phyloP scores from a whole-genome alignment of 2,888 invertebrate genomes.

The Chymomyza caudatula region DNA sequence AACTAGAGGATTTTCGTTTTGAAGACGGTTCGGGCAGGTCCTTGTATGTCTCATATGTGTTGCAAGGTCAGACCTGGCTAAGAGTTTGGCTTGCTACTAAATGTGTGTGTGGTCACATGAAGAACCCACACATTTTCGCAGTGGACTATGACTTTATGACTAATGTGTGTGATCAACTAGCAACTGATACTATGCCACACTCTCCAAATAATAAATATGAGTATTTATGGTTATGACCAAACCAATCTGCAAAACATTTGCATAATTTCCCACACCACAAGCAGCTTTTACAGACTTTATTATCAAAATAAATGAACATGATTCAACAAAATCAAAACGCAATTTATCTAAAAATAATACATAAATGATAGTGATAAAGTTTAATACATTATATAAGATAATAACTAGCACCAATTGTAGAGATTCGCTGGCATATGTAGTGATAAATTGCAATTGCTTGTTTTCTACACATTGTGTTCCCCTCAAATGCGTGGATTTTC shows the following conservation, averaged over 20 bases:
- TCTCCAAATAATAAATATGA: slow-evolving; percentile 33
- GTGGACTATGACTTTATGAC: background rate
- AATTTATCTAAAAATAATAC: background rate
- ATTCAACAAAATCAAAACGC: background rate
- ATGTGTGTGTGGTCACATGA: background rate
- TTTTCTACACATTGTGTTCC: background rate
- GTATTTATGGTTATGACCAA: slow-evolving; percentile 41
- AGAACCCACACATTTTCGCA: background rate
- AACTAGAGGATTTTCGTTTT: slow-evolving; percentile 46
- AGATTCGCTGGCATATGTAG: background rate
- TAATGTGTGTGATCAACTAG: background rate
- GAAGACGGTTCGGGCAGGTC: slow-evolving; percentile 51
- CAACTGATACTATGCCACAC: background rate
- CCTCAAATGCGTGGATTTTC: background rate
- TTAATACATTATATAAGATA: background rate
- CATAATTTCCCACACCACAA: slow-evolving; percentile 61
- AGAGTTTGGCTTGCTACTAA: background rate
- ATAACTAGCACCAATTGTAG: background rate
- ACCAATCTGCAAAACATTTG: slow-evolving; percentile 65
- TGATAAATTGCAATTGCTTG: background rate
- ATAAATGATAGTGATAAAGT: background rate
- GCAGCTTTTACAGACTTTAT: background rate
- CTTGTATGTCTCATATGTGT: slow-evolving; percentile 12
- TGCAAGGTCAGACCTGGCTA: slow-evolving; percentile 20
- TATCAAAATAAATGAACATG: background rate